phyloP scores from a whole-genome alignment of 1,140 invertebrate species.

The Aphelenchoides fujianensis region DNA sequence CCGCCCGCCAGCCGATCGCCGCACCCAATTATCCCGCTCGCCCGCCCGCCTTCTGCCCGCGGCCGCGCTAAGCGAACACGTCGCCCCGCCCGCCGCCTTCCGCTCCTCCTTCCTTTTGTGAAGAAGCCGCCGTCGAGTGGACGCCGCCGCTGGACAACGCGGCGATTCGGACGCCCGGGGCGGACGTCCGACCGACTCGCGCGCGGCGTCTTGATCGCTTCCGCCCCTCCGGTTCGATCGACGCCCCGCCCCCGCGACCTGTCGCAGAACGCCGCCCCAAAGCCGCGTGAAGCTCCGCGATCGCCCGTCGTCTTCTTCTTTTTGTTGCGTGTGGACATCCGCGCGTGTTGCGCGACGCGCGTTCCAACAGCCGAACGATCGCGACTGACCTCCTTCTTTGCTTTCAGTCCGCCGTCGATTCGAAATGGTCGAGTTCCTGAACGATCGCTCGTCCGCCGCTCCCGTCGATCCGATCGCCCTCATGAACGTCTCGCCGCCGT shows the following conservation, averaged over 20 bases:
- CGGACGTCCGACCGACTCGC: no score
- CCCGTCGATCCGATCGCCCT: not conserved
- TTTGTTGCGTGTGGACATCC: not conserved
- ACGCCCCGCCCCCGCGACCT: not conserved
- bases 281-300: not conserved
- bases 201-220: not conserved
- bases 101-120: not conserved
- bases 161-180: no score
- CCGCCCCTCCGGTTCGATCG: not conserved
- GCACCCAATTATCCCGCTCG: not conserved
- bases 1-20: not conserved
- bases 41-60: no score
- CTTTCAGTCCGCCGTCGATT: not conserved
- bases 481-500: not conserved
- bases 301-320: conserved; percentile 4
- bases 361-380: not conserved
- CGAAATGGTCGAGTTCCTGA: not conserved
- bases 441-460: not conserved
- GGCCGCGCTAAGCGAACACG: no score
- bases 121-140: not conserved
- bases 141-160: not conserved
- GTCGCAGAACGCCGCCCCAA: not conserved
- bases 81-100: no score
- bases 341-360: not conserved
- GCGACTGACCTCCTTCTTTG: not conserved